A percentile compares a stretch with the other conserved stretches of the same genome.
Evolutionary conservation across 2,113 vertebrate genomes (phyloP).

Genomic region (Bubalus kerabau): DNA sequence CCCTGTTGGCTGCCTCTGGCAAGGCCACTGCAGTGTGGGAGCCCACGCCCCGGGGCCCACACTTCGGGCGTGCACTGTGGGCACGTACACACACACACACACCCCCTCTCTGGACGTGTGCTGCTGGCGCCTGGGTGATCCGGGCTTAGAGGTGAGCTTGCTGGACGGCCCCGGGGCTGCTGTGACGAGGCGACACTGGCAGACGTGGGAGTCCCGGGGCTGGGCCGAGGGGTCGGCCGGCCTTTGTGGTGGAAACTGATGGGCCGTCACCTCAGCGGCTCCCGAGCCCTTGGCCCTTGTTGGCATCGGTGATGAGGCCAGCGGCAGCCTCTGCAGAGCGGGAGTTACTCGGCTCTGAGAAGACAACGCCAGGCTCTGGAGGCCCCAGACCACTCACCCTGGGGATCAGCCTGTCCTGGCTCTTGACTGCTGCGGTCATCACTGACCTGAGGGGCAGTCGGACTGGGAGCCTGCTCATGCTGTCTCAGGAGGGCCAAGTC

Average conservation of each 20-base stretch:
- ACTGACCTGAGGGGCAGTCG: not conserved
- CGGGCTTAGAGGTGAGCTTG: not conserved
- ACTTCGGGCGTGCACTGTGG: rapidly evolving
- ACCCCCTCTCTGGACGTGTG: not conserved
- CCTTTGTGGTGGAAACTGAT: not conserved
- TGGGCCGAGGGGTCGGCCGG: not conserved
- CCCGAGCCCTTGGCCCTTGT: not conserved
- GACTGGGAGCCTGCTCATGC: not conserved
- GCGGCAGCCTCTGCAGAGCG: not conserved
- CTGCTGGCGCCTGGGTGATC: not conserved
- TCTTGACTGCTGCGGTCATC: not conserved
- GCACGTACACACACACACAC: not conserved
- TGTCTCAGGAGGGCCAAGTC: not conserved
- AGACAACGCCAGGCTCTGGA: not conserved
- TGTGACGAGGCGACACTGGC: not conserved
- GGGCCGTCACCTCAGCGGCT: rapidly evolving
- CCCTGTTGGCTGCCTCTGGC: not conserved
- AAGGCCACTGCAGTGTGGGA: not conserved
- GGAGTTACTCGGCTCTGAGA: not conserved
- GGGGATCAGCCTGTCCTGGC: not conserved
- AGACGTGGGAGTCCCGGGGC: not conserved
- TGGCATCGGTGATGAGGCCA: not conserved
- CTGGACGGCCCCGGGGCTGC: not conserved
- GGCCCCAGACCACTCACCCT: not conserved
- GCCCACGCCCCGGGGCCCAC: not conserved